Base-by-base conservation (phyloP, 2,888 invertebrate genomes). In the Metacarcinus magister region DNA sequence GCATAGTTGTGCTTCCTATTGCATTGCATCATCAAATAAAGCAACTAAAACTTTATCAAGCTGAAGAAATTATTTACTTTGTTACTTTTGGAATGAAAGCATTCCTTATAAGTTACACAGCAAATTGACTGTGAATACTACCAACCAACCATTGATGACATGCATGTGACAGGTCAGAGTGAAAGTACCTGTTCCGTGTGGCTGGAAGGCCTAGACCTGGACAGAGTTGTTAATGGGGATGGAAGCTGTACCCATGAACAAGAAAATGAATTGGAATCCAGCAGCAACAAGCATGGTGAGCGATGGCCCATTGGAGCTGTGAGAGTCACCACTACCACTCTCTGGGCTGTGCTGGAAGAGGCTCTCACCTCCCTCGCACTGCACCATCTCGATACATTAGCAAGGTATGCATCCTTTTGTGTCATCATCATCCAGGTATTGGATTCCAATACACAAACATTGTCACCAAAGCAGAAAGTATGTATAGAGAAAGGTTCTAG, bases 111-210 rank as follows among this genome's bases (percentile, higher is more conserved):
- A 39, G 39, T 39, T 39, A 39, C 39, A 75, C 23, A 28, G 75
- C 23, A 75, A 8, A 16, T n/a, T 75, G 23, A 75, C 23, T 75
- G 75, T 23, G 75, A 75, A 75, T 75, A 28, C 75, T 8, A 48
- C n/a, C 28, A 75, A 28, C 28, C 75, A 75, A n/a, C 28, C n/a
- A 28, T 75, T 75, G 23, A 75, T n/a, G 7, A 92, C 39, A 93
- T 75, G 28, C 87, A 39, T 3, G 16, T 75, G 32, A 19, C 89
- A 96, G 96, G 93, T 43, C 92, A 94, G 75, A 96, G 92, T 95
- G 96, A 96, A 48, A 93, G 95, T 67, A 96, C 96, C 13, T 96
- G 96, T 87, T 95, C 95, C 32, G 96, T 96, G 28, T 96, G 96
- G 96, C 82, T 96, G 87, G 96, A 96, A 82, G 96, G 96, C 3